phyloP scores from a whole-genome alignment of 2,113 vertebrate species.

The Megaptera novaeangliae region DNA sequence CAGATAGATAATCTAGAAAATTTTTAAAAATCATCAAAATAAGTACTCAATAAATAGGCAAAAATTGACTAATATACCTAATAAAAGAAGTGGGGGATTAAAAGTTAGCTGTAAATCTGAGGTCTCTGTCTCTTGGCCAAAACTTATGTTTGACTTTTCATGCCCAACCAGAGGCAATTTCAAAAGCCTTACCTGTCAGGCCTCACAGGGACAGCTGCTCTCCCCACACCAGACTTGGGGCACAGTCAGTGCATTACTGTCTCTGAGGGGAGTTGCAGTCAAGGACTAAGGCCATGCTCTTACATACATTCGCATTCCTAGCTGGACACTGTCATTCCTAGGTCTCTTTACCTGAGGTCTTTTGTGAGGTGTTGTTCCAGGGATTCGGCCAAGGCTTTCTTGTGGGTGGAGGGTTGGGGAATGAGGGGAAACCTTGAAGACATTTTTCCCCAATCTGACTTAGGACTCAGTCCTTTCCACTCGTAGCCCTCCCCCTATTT shows the following conservation, averaged over 20 bases:
- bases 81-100: background rate
- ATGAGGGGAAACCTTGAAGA: background rate
- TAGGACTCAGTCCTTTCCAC: background rate
- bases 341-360: background rate
- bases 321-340: background rate
- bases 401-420: background rate
- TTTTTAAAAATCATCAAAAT: background rate
- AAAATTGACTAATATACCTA: background rate
- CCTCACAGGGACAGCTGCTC: background rate
- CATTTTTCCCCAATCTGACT: no score
- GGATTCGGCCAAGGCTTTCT: background rate
- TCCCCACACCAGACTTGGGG: background rate
- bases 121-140: background rate
- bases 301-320: background rate
- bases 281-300: background rate
- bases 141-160: background rate
- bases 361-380: background rate
- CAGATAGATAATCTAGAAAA: background rate
- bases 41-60: background rate
- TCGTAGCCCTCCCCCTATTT: rapidly evolving
- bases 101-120: no score
- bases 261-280: background rate
- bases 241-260: background rate
- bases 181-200: background rate
- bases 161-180: background rate